Evolutionary conservation across 2,888 invertebrate species (phyloP).

Genomic region (Mechanitis mazaeus): DNA sequence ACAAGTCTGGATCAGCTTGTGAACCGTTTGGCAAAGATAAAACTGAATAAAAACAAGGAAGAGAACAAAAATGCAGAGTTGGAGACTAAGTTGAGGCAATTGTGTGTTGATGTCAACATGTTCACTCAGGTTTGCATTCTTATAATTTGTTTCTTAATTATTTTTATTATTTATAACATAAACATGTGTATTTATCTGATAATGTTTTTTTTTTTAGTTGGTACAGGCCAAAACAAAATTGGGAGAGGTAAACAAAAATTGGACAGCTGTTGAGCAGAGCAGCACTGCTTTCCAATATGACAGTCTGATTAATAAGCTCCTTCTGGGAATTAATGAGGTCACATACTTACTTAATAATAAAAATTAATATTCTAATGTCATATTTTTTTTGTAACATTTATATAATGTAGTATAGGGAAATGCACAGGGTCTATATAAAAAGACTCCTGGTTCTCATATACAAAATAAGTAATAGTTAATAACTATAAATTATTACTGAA

Average conservation of each 20-base stretch:
- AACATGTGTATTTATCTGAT: background rate
- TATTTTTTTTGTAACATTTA: background rate
- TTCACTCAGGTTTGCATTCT: constrained; percentile 51
- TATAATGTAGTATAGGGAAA: background rate
- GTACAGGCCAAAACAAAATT: constrained; percentile 53
- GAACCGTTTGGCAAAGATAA: constrained; percentile 54
- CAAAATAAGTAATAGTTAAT: no score
- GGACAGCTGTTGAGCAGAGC: constrained; percentile 35
- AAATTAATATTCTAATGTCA: constrained; percentile 35
- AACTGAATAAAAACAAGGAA: constrained; percentile 42
- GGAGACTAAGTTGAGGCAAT: constrained; percentile 49
- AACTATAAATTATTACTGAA: no score
- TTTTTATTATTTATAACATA: background rate
- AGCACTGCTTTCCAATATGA: constrained; percentile 47
- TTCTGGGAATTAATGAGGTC: constrained; percentile 59
- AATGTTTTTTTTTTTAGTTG: constrained; percentile 44
- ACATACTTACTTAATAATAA: constrained; percentile 56
- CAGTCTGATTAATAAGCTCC: constrained; percentile 52
- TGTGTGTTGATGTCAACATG: constrained; percentile 57
- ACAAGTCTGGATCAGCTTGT: constrained; percentile 52
- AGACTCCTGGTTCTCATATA: no score
- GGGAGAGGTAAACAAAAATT: constrained; percentile 46
- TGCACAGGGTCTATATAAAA: background rate
- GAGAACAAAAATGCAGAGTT: constrained; percentile 47
- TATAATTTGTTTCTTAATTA: no score